Conservation (phyloP, 1,140 invertebrate genomes). For the Charaxes varanes region DNA sequence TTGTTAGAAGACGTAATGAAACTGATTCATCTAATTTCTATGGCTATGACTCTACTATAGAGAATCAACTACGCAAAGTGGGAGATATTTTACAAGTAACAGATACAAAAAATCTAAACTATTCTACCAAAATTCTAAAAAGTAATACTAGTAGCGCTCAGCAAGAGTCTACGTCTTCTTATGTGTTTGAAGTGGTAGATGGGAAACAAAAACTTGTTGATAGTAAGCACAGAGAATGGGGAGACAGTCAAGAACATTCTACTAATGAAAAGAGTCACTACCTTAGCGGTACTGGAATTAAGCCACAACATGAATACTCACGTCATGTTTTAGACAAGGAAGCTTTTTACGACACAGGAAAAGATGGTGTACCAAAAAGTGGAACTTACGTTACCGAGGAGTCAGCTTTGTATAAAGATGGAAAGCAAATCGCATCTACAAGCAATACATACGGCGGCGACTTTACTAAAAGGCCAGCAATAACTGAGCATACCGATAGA, state of each 20-base stretch:
- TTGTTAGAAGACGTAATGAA: slow-evolving; percentile 33
- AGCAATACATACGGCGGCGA: slow-evolving; percentile 55
- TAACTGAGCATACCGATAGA: slow-evolving; percentile 44
- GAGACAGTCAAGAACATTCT: slow-evolving; percentile 66
- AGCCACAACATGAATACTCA: slow-evolving; percentile 72
- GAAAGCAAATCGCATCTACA: slow-evolving; percentile 59
- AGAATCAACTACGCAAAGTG: slow-evolving; percentile 58
- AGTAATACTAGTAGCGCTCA: slow-evolving; percentile 66
- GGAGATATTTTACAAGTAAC: slow-evolving; percentile 55
- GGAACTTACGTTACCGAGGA: slow-evolving; percentile 50
- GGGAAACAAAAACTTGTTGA: slow-evolving; percentile 75
- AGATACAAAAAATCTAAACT: slow-evolving; percentile 52
- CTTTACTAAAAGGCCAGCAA: slow-evolving; percentile 56
- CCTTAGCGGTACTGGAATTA: slow-evolving; percentile 67
- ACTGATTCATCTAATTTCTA: slow-evolving; percentile 67
- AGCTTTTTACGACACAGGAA: slow-evolving; percentile 73
- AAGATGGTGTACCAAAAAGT: slow-evolving; percentile 68
- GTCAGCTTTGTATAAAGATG: slow-evolving; percentile 61
- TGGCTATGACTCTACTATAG: slow-evolving; percentile 56
- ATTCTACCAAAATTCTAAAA: slow-evolving; percentile 62
- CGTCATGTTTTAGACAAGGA: slow-evolving; percentile 71
- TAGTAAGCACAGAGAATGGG: slow-evolving; percentile 74
- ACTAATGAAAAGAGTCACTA: slow-evolving; percentile 70
- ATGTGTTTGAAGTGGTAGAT: slow-evolving; percentile 75
- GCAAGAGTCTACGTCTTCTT: slow-evolving; percentile 72